Percentiles rank a stretch among this genome's conserved stretches.
Evolutionary conservation across 2,888 invertebrate species (phyloP).

Genomic region (Rhingia rostrata): DNA sequence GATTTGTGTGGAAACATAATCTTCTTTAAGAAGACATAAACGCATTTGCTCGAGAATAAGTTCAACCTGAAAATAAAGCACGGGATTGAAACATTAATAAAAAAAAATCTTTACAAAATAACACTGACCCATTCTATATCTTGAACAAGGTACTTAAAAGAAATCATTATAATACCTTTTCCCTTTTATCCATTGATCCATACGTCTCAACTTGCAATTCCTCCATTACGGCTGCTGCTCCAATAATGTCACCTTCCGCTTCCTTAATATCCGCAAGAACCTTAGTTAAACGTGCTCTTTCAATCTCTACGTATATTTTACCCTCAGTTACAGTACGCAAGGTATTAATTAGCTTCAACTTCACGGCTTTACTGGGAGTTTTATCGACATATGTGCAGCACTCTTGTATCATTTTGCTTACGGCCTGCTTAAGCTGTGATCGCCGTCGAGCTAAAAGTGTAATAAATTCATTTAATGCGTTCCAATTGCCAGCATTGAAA

Average conservation of each 20-base stretch:
- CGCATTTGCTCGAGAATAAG: constrained; percentile 99
- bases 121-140: not conserved
- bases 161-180: constrained; percentile 82
- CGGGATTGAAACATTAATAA: not conserved
- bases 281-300: constrained; percentile 97
- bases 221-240: constrained; percentile 96
- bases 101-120: not conserved
- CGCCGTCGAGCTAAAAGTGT: constrained; percentile 93
- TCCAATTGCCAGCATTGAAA: constrained; percentile 95
- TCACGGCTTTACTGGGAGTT: constrained; percentile 94
- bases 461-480: constrained; percentile 96
- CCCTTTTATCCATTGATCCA: constrained; percentile 98
- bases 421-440: constrained; percentile 97
- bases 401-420: constrained; percentile 98
- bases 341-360: constrained; percentile 97
- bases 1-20: constrained; percentile 98
- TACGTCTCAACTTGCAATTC: constrained; percentile 97
- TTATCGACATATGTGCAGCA: constrained; percentile 96
- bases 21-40: constrained; percentile 96
- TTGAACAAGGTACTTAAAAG: not conserved
- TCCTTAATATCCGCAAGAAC: constrained; percentile 93
- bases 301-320: constrained; percentile 99
- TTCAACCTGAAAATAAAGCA: constrained; percentile 86
- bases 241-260: constrained; percentile 91
- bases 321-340: constrained; percentile 97